These are phyloP conservation scores for Caenorhabditis sp. DNA, from an alignment of 2,888 invertebrate species.

Conservation along the genomic window DNA sequence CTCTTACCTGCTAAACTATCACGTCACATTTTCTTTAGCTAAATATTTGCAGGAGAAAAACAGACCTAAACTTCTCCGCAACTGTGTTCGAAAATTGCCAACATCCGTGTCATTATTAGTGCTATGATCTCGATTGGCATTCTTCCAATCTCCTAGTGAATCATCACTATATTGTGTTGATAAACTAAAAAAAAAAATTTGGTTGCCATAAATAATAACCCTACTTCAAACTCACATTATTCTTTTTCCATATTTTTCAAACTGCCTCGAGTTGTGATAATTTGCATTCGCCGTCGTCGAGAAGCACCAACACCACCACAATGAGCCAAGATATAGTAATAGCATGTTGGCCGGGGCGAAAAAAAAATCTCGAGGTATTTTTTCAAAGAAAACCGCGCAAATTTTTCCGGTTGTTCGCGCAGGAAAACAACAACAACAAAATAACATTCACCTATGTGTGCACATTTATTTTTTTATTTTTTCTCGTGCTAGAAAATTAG, in stretches of 20 bases:
- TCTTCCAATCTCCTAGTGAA: constrained; percentile 27
- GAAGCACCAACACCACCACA: too few relatives aligned
- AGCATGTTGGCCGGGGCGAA: background rate
- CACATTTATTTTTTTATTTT: background rate
- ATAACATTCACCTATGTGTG: background rate
- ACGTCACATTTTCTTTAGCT: too few relatives aligned
- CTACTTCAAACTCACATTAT: constrained; percentile 30
- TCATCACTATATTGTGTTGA: background rate
- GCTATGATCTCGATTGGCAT: constrained; percentile 37
- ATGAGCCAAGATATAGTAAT: background rate
- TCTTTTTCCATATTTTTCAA: constrained; percentile 37
- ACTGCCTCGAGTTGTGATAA: background rate
- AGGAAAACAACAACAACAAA: background rate
- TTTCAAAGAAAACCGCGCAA: background rate
- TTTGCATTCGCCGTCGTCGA: background rate
- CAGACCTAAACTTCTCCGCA: constrained; percentile 37
- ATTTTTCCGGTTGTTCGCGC: background rate
- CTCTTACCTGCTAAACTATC: too few relatives aligned
- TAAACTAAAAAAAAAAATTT: background rate
- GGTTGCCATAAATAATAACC: background rate
- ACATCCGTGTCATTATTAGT: constrained; percentile 25
- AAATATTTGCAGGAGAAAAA: too few relatives aligned
- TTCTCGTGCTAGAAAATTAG: too few relatives aligned
- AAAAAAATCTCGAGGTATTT: background rate
- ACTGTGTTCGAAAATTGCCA: constrained; percentile 31